Base-by-base conservation (phyloP, 2,113 vertebrate genomes). In the Numida meleagris region DNA sequence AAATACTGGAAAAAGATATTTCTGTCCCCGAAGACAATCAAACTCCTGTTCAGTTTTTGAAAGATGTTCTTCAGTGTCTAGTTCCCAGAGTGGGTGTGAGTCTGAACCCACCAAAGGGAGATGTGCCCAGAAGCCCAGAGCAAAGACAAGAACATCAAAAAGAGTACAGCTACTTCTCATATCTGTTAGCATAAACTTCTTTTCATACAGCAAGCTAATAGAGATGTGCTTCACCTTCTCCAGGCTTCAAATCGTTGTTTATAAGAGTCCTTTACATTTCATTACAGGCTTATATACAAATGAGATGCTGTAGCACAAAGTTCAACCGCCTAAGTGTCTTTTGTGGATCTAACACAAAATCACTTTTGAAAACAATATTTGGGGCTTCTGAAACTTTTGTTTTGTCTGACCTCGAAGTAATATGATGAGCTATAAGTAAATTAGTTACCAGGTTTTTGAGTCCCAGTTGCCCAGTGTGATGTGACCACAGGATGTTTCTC, bases 321-420 rank as follows among this genome's bases (percentile, higher is more conserved):
- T 75, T 92, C 74, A 87, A 68, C 20, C 20, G 65, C 72, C 33
- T 79, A 34, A 53, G 13, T 31, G 18, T 51, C 57, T 31, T 88
- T 48, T 59, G 38, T 67, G 55, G 23, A 66, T 88, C 46, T 89
- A 88, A 86, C 13, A 42, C 72, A 81, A 94, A 88, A 57, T 38
- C 6, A 16, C 33, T 86, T 82, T 51, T 83, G 38, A 88, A 89
- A 94, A 88, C 34, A 91, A 50, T 55, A 88, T 71, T 80, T 89
- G 67, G 25, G 10, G 29, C 51, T 89, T 77, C 82, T 77, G 51
- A 86, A 87, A 85, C 42, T 77, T 85, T 50, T 85, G 65, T 38
- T 74, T 33, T 59, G 10, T 51, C 66, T 67, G 33, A 66, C 46
- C 59, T 51, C 13, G 34, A 23, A 25, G 18, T 86, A 68, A 81